phyloP scores from a whole-genome alignment of 2,113 vertebrate genomes.

The Trematomus loennbergii region DNA sequence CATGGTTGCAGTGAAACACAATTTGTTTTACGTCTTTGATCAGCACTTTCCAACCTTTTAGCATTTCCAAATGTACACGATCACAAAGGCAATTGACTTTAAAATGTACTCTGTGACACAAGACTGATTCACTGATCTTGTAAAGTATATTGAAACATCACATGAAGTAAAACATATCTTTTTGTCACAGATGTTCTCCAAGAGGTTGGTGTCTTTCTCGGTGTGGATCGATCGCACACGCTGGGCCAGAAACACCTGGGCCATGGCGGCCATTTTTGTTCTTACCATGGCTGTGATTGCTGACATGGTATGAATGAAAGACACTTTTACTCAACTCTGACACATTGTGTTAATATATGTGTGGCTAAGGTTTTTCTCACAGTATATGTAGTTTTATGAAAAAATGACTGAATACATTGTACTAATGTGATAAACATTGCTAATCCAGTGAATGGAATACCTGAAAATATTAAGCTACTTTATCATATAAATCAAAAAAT shows the following conservation, averaged over 20 bases:
- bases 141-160: background rate
- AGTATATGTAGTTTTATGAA: background rate
- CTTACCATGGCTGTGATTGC: slow-evolving; percentile 92
- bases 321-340: background rate
- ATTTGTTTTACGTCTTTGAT: background rate
- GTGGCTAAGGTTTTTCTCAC: background rate
- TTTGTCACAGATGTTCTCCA: slow-evolving; percentile 86
- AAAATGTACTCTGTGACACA: background rate
- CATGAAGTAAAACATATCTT: slow-evolving; percentile 1
- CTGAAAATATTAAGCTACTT: background rate
- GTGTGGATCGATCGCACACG: slow-evolving; percentile 95
- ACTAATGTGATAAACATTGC: background rate
- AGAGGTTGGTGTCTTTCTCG: slow-evolving; percentile 93
- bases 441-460: background rate
- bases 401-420: background rate
- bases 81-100: background rate
- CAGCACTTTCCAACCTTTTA: background rate
- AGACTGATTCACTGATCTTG: background rate
- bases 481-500: background rate
- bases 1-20: background rate
- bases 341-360: background rate
- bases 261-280: slow-evolving; percentile 94
- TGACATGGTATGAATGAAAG: slow-evolving; percentile 89
- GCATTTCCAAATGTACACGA: background rate
- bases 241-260: slow-evolving; percentile 97